Base-by-base conservation (phyloP, 2,888 invertebrate genomes). In the Eubasilissa splendida region DNA sequence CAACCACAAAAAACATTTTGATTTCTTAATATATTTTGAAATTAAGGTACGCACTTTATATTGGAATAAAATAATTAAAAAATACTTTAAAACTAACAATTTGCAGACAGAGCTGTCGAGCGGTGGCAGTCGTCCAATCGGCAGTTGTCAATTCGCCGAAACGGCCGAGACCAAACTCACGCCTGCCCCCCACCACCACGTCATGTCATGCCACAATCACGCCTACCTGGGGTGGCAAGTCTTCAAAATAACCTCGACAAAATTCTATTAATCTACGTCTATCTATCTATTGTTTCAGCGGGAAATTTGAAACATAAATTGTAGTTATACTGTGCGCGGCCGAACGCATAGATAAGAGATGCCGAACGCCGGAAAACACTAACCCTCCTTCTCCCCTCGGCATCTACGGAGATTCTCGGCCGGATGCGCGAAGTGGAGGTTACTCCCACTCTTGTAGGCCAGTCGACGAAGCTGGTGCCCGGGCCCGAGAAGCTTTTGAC, bases 1-100 rank as follows among this genome's bases (percentile, higher is more conserved):
- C 81, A 31, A 81, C 66, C 7, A 81, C 75, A 56, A 81, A 75
- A 63, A 81, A 81, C 81, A 81, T 81, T 76, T 70, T 50, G 14
- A n/a, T 68, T 68, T 42, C 4, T 8, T 50, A 50, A 50, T 68
- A n/a, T 10, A 11, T 42, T 50, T n/a, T 50, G 2, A 66, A 66
- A n/a, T 68, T 11, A 10, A 42, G 14, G 50, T 33, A 31, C 31
- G 10, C 12, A 33, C 7, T 33, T 65, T 65, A 33, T 9, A 65
- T 56, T 33, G 31, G 12, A 54, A 58, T 22, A 10, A 68, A 52
- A 14, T 70, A 53, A 22, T 53, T 10, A 22, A 53, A 53, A 52
- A 22, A 50, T 11, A 66, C 52, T 11, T 52, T 22, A 11, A 10
- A 52, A 53, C 53, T 53, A 10, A 1, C 11, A 70, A 52, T 11